Evolutionary conservation across 2,113 vertebrate species (phyloP).

Genomic region (Psittacus erithacus): DNA sequence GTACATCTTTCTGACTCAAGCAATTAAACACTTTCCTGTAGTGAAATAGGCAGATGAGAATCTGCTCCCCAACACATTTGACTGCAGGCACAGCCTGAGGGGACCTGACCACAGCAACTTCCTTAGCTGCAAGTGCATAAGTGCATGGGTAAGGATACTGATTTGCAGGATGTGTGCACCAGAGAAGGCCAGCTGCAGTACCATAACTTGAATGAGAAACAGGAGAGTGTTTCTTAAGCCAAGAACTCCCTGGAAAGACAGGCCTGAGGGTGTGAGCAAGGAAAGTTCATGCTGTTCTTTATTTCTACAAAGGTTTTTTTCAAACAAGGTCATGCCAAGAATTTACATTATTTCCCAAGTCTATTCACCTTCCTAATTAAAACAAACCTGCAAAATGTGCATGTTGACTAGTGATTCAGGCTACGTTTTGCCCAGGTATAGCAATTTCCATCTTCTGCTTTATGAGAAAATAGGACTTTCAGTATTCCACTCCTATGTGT

Average conservation of each 20-base stretch:
- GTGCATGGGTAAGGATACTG: neutral
- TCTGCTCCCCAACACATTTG: neutral
- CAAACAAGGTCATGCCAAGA: neutral
- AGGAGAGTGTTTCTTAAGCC: neutral
- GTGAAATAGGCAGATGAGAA: neutral
- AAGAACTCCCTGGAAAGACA: neutral
- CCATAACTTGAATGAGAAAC: neutral
- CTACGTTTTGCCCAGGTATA: neutral
- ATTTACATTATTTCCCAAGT: neutral
- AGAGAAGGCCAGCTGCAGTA: neutral
- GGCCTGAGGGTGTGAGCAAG: neutral
- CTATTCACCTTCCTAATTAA: neutral
- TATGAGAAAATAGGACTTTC: neutral
- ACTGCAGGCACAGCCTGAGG: neutral
- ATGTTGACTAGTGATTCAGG: neutral
- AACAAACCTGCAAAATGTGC: neutral
- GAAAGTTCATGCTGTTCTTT: neutral
- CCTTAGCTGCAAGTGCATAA: neutral
- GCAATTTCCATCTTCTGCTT: neutral
- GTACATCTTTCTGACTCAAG: constrained; percentile 9
- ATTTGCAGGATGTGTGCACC: neutral
- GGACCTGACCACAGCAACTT: neutral
- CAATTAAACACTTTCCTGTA: constrained; percentile 28
- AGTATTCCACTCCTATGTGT: neutral
- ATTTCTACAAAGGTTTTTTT: neutral